Evolutionary conservation across 2,113 vertebrate species (phyloP).

Genomic region (Argyrosomus japonicus): DNA sequence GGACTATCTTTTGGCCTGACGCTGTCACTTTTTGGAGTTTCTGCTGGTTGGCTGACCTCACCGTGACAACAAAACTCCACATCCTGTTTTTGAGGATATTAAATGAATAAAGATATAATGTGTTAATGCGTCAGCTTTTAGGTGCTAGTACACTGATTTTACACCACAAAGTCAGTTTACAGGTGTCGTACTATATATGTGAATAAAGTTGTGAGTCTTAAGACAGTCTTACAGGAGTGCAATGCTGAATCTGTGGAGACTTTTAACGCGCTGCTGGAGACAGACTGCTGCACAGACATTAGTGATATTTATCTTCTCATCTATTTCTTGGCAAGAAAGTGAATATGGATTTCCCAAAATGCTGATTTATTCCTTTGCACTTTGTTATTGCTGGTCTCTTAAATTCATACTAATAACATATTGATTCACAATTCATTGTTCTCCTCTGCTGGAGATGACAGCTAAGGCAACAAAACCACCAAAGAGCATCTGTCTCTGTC

Average conservation of each 20-base stretch:
- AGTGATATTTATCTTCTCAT: background rate
- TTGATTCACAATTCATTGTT: constrained; percentile 1
- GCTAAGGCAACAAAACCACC: background rate
- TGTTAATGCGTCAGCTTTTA: no score
- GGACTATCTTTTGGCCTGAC: no score
- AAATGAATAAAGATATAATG: no score
- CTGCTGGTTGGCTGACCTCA: no score
- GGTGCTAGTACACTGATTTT: no score
- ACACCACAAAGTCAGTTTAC: no score
- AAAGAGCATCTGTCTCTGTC: background rate
- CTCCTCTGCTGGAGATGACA: constrained; percentile 10
- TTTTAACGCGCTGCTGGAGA: background rate
- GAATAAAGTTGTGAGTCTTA: background rate
- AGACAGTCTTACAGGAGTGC: background rate
- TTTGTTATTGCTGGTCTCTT: background rate
- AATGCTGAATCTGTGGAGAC: background rate
- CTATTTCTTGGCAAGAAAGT: background rate
- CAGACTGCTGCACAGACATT: background rate
- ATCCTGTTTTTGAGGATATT: no score
- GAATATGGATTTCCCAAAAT: background rate
- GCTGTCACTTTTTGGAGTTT: no score
- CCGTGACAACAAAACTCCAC: no score
- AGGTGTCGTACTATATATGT: no score
- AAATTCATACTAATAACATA: background rate
- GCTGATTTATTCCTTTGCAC: background rate